phyloP scores from a whole-genome alignment of 2,888 invertebrate genomes.

The Epirrhoe alternata region DNA sequence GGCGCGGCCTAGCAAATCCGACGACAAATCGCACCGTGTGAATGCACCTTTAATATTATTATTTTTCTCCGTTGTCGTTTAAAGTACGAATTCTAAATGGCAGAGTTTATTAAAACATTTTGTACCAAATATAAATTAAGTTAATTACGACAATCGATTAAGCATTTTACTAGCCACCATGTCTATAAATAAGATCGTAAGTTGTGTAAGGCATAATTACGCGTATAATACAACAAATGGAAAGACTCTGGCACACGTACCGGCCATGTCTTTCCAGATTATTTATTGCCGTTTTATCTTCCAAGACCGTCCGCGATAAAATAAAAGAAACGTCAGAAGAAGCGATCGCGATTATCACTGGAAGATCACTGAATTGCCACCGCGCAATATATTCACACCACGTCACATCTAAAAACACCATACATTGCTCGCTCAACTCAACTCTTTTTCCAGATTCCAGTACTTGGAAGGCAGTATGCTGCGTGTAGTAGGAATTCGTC shows the following conservation, averaged over 20 bases:
- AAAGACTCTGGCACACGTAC: conserved; percentile 76
- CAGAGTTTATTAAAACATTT: conserved; percentile 8
- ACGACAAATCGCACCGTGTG: too few species aligned
- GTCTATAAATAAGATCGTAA: conserved; percentile 61
- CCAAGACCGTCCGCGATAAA: conserved; percentile 77
- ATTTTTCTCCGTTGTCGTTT: too few species aligned
- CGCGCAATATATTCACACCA: conserved; percentile 52
- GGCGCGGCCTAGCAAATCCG: too few species aligned
- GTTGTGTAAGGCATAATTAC: conserved; percentile 73
- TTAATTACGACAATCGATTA: conserved; percentile 65
- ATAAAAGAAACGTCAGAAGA: conserved; percentile 80
- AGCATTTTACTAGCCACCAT: conserved; percentile 56
- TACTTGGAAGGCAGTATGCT: conserved; percentile 49
- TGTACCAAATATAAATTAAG: conserved; percentile 56
- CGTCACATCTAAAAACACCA: conserved; percentile 34
- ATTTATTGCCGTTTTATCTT: conserved; percentile 82
- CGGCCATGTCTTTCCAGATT: conserved; percentile 70
- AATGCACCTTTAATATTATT: too few species aligned
- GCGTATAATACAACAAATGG: conserved; percentile 77
- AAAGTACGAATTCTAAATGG: too few species aligned
- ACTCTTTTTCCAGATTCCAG: not conserved
- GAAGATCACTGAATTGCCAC: conserved; percentile 75
- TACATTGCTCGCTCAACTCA: conserved; percentile 45
- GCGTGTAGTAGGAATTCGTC: conserved; percentile 16
- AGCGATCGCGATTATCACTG: conserved; percentile 81